Percentiles rank a stretch among this genome's conserved stretches.
phyloP scores from a whole-genome alignment of 1,140 invertebrate species.

The Muscidifurax raptorellus region DNA sequence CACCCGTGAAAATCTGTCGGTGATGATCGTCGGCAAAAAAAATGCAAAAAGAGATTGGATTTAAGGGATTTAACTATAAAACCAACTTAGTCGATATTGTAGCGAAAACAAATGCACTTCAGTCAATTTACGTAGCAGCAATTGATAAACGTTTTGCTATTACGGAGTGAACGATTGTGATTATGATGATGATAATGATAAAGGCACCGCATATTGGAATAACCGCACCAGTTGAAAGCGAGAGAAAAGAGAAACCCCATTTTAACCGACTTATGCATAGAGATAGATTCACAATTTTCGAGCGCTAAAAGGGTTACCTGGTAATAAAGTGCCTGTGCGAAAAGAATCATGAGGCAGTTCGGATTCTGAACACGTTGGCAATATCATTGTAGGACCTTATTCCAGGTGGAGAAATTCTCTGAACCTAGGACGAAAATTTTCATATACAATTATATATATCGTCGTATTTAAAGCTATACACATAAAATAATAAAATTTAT shows the following conservation, averaged over 20 bases:
- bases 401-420: conserved; percentile 39
- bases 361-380: conserved; percentile 59
- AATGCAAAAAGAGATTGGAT: conserved; percentile 11
- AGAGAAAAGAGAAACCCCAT: conserved; percentile 13
- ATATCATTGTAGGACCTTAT: conserved; percentile 61
- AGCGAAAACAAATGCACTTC: conserved; percentile 44
- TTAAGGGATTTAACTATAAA: conserved; percentile 1
- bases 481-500: background rate
- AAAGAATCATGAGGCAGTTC: conserved; percentile 56
- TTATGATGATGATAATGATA: background rate
- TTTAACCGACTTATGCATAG: conserved; percentile 23
- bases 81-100: conserved; percentile 39
- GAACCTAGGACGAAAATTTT: conserved; percentile 41
- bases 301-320: conserved; percentile 55
- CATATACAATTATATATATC: conserved; percentile 37
- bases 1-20: conserved; percentile 59
- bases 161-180: conserved; percentile 27
- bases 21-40: conserved; percentile 59
- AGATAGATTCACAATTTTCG: conserved; percentile 27
- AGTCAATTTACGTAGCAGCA: conserved; percentile 63
- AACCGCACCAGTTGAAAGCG: conserved; percentile 18
- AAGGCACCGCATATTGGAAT: conserved; percentile 20
- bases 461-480: background rate
- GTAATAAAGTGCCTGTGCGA: conserved; percentile 70
- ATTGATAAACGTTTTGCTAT: conserved; percentile 57